Evolutionary conservation across 2,113 vertebrate species (phyloP), one percentile per base, ranked within the genome.

Genomic region (Mustela nigripes): DNA sequence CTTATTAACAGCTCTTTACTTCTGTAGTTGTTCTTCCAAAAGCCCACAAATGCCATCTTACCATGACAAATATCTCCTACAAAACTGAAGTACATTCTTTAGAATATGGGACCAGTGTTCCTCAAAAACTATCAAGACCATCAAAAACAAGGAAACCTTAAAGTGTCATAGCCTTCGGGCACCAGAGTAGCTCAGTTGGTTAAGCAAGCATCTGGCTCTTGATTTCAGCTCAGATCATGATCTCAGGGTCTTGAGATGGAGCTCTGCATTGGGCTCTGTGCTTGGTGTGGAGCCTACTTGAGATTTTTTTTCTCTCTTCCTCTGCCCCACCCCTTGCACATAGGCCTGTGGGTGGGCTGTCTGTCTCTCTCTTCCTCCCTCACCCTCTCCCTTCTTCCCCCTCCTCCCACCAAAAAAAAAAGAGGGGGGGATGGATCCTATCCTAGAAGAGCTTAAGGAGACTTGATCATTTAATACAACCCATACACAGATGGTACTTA

Each of bases 401-500:
- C 5, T 31, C 12, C 12, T 65, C 63, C 12, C 62, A 4, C 11
- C 62, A 63, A 63, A 63, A 65, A 65, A 14, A 15, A 56, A 0
- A 0, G 53, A 16, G 15, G 50, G 50, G 53, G 16, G 5, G 39
- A 39, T 39, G 39, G 16, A 14, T 83, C 45, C 18, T 2, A 50
- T 0, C 7, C 15, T 5, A 18, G 0, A 53, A 60, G 4, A 9
- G 3, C 4, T 18, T 82, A 76, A 69, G 58, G 71, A 31, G 5
- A 60, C 2, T 31, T 7, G 1, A n/a, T 60, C 11, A 63, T n/a
- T 74, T 88, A 50, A 42, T 36, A 22, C 4, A 85, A 2, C 1
- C 26, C 15, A 78, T 2, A 33, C 10, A 12, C 8, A 28, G 45
- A 69, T 24, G 7, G 48, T 74, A 39, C 7, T 58, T 85, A 53